These are phyloP conservation scores for Eulemur rufifrons DNA, from an alignment of 2,113 vertebrate species.

Conservation along the genomic window DNA sequence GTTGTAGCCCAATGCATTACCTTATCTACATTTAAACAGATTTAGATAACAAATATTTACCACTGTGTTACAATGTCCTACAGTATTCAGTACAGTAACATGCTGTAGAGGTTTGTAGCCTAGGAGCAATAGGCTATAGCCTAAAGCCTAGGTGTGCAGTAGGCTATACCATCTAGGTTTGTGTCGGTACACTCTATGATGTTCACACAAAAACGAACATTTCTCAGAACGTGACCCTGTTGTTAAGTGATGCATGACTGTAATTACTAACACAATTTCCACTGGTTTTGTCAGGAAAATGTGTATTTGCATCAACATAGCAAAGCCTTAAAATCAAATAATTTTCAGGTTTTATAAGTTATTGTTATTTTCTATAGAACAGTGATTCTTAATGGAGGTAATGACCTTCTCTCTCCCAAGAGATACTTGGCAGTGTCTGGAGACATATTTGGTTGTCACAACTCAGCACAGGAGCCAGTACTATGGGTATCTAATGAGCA, in stretches of 20 bases:
- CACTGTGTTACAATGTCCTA: not conserved
- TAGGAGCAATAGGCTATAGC: not conserved
- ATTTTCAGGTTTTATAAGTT: not conserved
- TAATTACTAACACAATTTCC: not conserved
- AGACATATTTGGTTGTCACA: not conserved
- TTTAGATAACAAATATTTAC: not conserved
- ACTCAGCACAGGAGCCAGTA: rapidly evolving
- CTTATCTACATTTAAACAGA: not conserved
- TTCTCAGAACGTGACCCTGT: not conserved
- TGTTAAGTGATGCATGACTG: not conserved
- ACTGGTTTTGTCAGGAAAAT: not conserved
- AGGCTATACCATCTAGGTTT: not conserved
- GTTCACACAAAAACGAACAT: not conserved
- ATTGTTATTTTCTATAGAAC: not conserved
- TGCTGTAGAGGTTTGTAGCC: not conserved
- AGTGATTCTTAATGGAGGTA: not conserved
- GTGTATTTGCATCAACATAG: not conserved
- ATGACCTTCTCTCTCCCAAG: not conserved
- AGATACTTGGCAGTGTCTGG: not conserved
- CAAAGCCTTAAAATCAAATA: not conserved
- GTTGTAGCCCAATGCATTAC: not conserved
- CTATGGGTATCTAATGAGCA: not conserved
- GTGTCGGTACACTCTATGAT: not conserved
- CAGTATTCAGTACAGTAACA: not conserved
- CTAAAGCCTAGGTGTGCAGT: not conserved